Conservation (phyloP, 2,888 invertebrate species). For the Smittia aterrima region DNA sequence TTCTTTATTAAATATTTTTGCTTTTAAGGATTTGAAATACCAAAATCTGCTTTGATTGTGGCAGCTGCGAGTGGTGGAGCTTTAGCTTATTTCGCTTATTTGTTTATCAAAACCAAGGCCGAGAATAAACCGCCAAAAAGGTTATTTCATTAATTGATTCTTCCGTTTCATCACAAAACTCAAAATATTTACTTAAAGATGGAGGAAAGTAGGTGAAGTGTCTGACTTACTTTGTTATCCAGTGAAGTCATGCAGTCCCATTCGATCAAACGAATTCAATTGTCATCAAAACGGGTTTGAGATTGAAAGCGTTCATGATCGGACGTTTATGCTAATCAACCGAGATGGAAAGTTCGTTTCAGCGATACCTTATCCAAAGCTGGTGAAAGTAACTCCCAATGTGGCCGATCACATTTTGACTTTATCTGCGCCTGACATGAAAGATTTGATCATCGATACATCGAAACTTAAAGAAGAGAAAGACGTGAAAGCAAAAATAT, state of each 20-base stretch:
- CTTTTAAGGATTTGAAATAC: too few species aligned
- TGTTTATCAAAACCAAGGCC: too few species aligned
- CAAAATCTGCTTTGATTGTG: too few species aligned
- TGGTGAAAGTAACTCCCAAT: constrained; percentile 58
- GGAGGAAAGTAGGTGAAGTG: constrained; percentile 61
- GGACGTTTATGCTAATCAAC: neutral
- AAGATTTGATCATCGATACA: constrained; percentile 57
- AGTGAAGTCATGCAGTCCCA: constrained; percentile 60
- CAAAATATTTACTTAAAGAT: constrained; percentile 46
- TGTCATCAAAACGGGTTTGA: constrained; percentile 58
- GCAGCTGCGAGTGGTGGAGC: too few species aligned
- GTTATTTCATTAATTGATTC: too few species aligned
- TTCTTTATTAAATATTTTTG: too few species aligned
- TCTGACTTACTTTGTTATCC: constrained; percentile 59
- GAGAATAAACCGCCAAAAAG: too few species aligned
- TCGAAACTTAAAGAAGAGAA: constrained; percentile 48
- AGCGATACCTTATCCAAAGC: constrained; percentile 52
- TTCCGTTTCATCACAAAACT: neutral
- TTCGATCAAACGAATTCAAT: constrained; percentile 56
- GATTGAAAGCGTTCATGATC: constrained; percentile 50
- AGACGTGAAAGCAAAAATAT: constrained; percentile 56
- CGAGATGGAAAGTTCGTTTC: constrained; percentile 14
- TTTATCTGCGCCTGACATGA: constrained; percentile 58
- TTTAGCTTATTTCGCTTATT: too few species aligned
- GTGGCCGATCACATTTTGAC: constrained; percentile 56